Evolutionary conservation across 2,797 vertebrate species (phyloP).

Genomic region (Amblyopsis hoosieri): DNA sequence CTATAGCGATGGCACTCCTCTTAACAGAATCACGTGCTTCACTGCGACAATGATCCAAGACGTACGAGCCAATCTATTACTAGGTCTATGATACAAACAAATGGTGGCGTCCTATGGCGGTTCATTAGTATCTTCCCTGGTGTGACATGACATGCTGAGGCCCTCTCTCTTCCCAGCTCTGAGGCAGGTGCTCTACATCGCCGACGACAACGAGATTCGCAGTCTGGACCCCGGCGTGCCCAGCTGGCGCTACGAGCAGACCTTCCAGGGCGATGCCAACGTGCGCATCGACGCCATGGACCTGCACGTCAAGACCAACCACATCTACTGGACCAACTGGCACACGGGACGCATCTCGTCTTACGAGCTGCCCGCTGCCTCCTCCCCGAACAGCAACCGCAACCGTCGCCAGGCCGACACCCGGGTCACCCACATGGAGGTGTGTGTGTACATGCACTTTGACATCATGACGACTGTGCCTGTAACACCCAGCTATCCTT

Average conservation of each 20-base stretch:
- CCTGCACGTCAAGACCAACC: slow-evolving; percentile 89
- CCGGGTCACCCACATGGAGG: slow-evolving; percentile 87
- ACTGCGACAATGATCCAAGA: too few species aligned
- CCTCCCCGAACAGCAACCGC: slow-evolving; percentile 83
- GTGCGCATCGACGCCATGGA: slow-evolving; percentile 97
- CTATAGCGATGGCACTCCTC: too few species aligned
- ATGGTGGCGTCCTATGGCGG: neutral
- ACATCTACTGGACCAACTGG: slow-evolving; percentile 98
- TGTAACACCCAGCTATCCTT: too few species aligned
- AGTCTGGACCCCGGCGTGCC: slow-evolving; percentile 90
- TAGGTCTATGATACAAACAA: too few species aligned
- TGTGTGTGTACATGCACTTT: slow-evolving; percentile 2
- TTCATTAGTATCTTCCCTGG: neutral
- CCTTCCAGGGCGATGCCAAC: slow-evolving; percentile 90
- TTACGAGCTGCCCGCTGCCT: slow-evolving; percentile 82
- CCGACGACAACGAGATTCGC: slow-evolving; percentile 95
- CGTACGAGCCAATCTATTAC: too few species aligned
- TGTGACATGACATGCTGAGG: slow-evolving; percentile 7
- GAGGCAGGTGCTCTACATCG: slow-evolving; percentile 90
- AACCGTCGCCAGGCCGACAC: slow-evolving; percentile 87
- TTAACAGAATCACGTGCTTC: too few species aligned
- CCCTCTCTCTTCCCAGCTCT: slow-evolving; percentile 71
- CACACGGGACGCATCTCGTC: slow-evolving; percentile 93
- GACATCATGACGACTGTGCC: too few species aligned
- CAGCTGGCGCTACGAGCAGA: slow-evolving; percentile 90